Conservation (phyloP, 2,888 invertebrate genomes). For the Agonopterix heracliana region DNA sequence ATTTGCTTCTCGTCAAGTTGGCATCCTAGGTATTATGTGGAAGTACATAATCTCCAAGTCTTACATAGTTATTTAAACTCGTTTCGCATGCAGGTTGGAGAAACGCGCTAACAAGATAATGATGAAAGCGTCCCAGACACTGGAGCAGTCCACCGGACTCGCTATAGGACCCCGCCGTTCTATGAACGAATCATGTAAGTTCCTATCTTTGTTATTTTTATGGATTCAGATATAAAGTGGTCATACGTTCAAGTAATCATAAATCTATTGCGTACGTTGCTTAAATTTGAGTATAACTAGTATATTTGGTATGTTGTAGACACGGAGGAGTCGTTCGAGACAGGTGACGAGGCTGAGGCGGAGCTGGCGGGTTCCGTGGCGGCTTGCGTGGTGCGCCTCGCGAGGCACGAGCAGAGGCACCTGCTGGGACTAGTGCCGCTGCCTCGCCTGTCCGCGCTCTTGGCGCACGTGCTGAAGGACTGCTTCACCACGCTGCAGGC, state of each 20-base stretch:
- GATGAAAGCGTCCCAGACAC: slow-evolving; percentile 87
- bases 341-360: slow-evolving; percentile 53
- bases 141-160: slow-evolving; percentile 88
- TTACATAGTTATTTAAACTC: too few relatives aligned
- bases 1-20: too few relatives aligned
- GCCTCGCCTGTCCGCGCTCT: slow-evolving; percentile 87
- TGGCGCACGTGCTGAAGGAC: slow-evolving; percentile 88
- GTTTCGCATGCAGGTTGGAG: slow-evolving; percentile 74
- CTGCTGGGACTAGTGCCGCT: slow-evolving; percentile 90
- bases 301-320: slow-evolving; percentile 23
- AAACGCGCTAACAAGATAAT: slow-evolving; percentile 89
- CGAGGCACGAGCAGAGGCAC: slow-evolving; percentile 90
- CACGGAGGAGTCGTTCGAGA: slow-evolving; percentile 47
- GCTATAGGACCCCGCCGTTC: slow-evolving; percentile 82
- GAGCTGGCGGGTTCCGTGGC: slow-evolving; percentile 80
- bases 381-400: slow-evolving; percentile 87
- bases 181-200: slow-evolving; percentile 55
- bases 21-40: too few relatives aligned
- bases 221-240: too few relatives aligned
- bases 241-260: too few relatives aligned
- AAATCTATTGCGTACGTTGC: too few relatives aligned
- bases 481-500: slow-evolving; percentile 89
- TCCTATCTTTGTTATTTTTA: too few relatives aligned
- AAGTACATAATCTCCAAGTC: too few relatives aligned
- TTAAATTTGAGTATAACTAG: too few relatives aligned